Evolutionary conservation across 1,140 invertebrate genomes (phyloP).

Genomic region (Bombus fervidus): DNA sequence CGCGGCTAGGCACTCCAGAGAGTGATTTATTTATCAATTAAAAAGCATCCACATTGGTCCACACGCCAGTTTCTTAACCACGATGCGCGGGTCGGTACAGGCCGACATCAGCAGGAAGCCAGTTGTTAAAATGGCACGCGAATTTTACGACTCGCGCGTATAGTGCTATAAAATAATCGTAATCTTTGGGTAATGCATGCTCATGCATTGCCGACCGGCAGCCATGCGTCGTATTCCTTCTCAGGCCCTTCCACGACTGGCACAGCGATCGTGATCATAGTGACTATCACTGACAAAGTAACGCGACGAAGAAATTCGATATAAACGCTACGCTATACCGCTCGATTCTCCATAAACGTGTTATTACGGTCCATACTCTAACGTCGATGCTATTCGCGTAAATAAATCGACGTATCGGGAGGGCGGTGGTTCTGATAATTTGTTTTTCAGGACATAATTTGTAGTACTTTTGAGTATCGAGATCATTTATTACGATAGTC

Average conservation of each 20-base stretch:
- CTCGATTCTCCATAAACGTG: constrained; percentile 53
- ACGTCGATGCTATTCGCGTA: constrained; percentile 30
- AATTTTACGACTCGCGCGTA: constrained; percentile 69
- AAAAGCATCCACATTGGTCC: constrained; percentile 53
- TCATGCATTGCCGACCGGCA: constrained; percentile 66
- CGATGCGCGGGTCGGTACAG: constrained; percentile 41
- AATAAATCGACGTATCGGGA: constrained; percentile 47
- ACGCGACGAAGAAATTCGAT: constrained; percentile 53
- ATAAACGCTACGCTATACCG: constrained; percentile 47
- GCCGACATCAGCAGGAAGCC: constrained; percentile 65
- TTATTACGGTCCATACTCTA: constrained; percentile 38
- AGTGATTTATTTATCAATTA: constrained; percentile 69
- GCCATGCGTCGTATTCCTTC: constrained; percentile 50
- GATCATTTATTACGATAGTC: neutral
- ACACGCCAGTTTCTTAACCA: constrained; percentile 27
- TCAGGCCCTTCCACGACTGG: neutral
- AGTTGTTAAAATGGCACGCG: constrained; percentile 70
- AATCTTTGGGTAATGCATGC: constrained; percentile 69
- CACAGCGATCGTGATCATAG: constrained; percentile 25
- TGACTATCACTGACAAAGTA: constrained; percentile 61
- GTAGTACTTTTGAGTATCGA: neutral
- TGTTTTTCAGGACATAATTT: neutral
- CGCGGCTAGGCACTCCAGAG: neutral
- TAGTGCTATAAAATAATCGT: constrained; percentile 70
- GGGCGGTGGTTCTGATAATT: neutral